phyloP scores from a whole-genome alignment of 2,888 invertebrate genomes.

The Merodon equestris region DNA sequence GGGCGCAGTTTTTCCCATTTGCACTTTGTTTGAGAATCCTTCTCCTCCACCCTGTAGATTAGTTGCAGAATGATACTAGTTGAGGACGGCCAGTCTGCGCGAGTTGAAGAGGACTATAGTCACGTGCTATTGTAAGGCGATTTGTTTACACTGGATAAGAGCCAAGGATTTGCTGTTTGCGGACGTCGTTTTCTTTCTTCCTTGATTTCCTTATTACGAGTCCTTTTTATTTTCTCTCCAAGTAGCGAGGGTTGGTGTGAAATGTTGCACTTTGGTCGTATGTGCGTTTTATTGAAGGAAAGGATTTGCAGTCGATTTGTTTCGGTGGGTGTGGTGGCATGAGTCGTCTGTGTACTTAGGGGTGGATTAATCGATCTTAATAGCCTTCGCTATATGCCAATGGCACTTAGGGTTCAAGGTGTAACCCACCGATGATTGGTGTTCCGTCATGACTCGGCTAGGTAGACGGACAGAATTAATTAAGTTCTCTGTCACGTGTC shows the following conservation, averaged over 20 bases:
- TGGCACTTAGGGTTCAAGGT: slow-evolving; percentile 59
- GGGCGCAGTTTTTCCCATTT: slow-evolving; percentile 56
- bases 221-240: slow-evolving; percentile 7
- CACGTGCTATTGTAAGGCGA: slow-evolving; percentile 68
- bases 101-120: slow-evolving; percentile 35
- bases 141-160: slow-evolving; percentile 68
- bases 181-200: not conserved
- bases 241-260: slow-evolving; percentile 74
- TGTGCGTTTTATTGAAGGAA: slow-evolving; percentile 65
- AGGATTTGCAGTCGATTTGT: slow-evolving; percentile 67
- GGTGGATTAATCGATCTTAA: slow-evolving; percentile 68
- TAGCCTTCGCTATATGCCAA: slow-evolving; percentile 51
- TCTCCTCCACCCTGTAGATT: too few species aligned
- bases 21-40: not conserved
- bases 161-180: slow-evolving; percentile 60
- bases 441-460: slow-evolving; percentile 33
- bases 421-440: slow-evolving; percentile 9
- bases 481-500: slow-evolving; percentile 67
- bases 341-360: slow-evolving; percentile 44
- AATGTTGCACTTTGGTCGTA: slow-evolving; percentile 75
- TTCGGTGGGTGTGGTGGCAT: slow-evolving; percentile 37
- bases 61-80: slow-evolving; percentile 31
- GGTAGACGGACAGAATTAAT: slow-evolving; percentile 64
- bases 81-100: slow-evolving; percentile 23
- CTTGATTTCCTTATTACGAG: not conserved